Base-by-base conservation (phyloP, 2,113 vertebrate species). In the Oncorhynchus keta region DNA sequence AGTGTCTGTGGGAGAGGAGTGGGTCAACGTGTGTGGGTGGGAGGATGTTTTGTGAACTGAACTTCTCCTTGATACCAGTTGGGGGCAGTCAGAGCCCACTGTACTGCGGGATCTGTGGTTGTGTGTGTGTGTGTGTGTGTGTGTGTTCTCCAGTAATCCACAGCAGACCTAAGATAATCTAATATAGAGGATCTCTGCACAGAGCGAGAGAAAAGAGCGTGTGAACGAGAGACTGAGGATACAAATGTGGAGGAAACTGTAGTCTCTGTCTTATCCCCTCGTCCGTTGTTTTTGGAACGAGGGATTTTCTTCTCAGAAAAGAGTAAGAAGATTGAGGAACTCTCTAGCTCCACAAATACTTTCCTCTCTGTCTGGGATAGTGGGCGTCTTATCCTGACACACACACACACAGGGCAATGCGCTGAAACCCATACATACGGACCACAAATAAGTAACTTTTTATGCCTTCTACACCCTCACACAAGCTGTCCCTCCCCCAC, bases 51-150 rank as follows among this genome's bases (percentile, higher is more conserved):
- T n/a, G 1, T 2, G 30, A 22, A 81, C 71, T 86, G 89, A 69
- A 83, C 86, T 91, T 82, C 82, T 81, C 26, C 75, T 67, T 75
- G 70, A 77, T 45, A 79, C 90, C 91, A 86, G 86, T 87, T 92
- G 91, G 90, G 90, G 91, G 91, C 91, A 92, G 74, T 92, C 87
- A 39, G 77, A 88, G 85, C 85, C 91, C 89, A 92, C 59, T 57
- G 74, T 82, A 86, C 5, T 80, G 66, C 32, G 20, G 57, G 35
- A 8, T 2, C 2, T 49, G 57, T 61, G 30, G n/a, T 24, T 65
- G 64, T 66, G 64, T 24, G 24, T 24, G 24, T 66, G 64, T 30
- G 64, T 66, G 64, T 30, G 64, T 66, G 64, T 13, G 39, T 30
- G 11, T 30, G 22, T 75, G 39, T 49, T 26, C 3, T 67, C 24